These are phyloP conservation scores for Malacosoma neustria DNA, from an alignment of 2,888 invertebrate genomes.

Conservation along the genomic window DNA sequence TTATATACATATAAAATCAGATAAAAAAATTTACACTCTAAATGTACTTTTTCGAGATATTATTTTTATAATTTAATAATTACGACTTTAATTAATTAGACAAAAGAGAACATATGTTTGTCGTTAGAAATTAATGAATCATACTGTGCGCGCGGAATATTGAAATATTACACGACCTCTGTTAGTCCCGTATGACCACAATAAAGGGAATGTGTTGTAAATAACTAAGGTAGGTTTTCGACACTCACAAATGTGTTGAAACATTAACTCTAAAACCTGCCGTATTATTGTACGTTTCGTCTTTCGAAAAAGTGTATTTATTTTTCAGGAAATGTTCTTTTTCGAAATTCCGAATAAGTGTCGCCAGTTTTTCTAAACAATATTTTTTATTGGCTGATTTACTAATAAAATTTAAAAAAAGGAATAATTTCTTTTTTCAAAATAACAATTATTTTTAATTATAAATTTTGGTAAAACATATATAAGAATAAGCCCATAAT, in stretches of 20 bases:
- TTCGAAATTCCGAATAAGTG: constrained; percentile 18
- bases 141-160: too few relatives aligned
- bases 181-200: constrained; percentile 54
- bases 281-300: constrained; percentile 40
- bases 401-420: too few relatives aligned
- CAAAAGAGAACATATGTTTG: too few relatives aligned
- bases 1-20: constrained; percentile 1
- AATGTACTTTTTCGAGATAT: not conserved
- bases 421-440: too few relatives aligned
- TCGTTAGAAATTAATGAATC: too few relatives aligned
- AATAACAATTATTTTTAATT: too few relatives aligned
- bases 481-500: too few relatives aligned
- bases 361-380: constrained; percentile 31
- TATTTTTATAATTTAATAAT: too few relatives aligned
- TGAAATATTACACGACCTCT: too few relatives aligned
- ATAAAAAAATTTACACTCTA: not conserved
- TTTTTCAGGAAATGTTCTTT: constrained; percentile 5
- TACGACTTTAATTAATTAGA: too few relatives aligned
- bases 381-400: too few relatives aligned
- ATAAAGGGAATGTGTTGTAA: constrained; percentile 61
- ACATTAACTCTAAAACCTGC: constrained; percentile 42
- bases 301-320: constrained; percentile 13
- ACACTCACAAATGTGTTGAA: constrained; percentile 49
- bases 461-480: too few relatives aligned
- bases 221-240: constrained; percentile 65